These are phyloP conservation scores for Machimus rusticus DNA, from an alignment of 2,888 invertebrate species.

Conservation along the genomic window DNA sequence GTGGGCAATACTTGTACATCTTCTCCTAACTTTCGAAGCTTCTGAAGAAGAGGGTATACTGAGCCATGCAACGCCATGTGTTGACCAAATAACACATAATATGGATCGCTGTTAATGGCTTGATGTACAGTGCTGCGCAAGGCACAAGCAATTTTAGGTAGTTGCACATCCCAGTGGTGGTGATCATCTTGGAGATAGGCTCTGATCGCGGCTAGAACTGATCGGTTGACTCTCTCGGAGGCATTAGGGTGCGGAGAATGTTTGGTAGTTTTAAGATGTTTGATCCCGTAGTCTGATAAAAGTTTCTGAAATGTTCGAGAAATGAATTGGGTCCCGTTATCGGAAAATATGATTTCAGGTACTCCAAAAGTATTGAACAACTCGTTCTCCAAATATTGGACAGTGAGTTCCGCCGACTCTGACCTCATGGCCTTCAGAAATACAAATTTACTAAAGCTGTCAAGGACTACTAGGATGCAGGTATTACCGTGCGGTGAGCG, in stretches of 20 bases:
- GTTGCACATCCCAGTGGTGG: not conserved
- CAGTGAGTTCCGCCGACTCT: too few species aligned
- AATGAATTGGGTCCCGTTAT: too few species aligned
- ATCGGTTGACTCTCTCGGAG: not conserved
- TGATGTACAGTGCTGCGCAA: not conserved
- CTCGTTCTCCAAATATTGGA: too few species aligned
- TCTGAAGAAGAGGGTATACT: not conserved
- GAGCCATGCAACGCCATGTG: not conserved
- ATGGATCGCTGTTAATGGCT: not conserved
- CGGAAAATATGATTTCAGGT: slow-evolving; percentile 21
- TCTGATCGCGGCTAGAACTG: not conserved
- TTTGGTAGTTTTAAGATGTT: not conserved
- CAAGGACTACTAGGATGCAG: too few species aligned
- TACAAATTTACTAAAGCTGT: too few species aligned
- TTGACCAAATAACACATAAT: too few species aligned
- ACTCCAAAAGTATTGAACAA: slow-evolving; percentile 1
- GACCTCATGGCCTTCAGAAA: too few species aligned
- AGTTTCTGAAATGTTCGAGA: not conserved
- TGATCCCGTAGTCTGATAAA: not conserved
- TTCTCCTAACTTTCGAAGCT: not conserved
- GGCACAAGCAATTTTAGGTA: not conserved
- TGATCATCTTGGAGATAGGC: not conserved
- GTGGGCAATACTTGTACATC: not conserved
- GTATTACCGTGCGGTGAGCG: too few species aligned
- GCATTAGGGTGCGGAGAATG: not conserved